Base-by-base conservation (phyloP, 1,140 invertebrate species). In the Diachasmimorpha longicaudata region DNA sequence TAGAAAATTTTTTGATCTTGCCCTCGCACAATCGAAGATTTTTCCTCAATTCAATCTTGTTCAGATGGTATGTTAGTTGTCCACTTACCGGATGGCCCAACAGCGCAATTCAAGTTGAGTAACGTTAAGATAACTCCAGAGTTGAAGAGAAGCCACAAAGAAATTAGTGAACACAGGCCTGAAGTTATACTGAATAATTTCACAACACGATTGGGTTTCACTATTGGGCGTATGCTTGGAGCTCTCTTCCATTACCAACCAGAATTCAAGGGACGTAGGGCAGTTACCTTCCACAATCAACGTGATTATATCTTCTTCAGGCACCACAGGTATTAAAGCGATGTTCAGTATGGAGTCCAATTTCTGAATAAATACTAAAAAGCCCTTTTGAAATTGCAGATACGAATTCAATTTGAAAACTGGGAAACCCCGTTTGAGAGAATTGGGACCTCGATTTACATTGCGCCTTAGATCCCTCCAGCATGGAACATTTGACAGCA, bases 291-390 rank as follows among this genome's bases (percentile, higher is more conserved):
- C 86, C 98, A 99, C 87, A 99, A 99, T 90, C 98, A 99, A 86
- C 91, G 98, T 77, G 98, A 99, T 90, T 99, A 98, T 82, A 98
- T 99, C 82, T 99, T 99, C 88, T 99, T 99, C 83, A 92, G 98
- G 71, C 97, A 99, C 89, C 98, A 99, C 87, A 94, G 97, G 95
- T 97, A 88, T 66, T 4, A 31, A 31, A 31, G 31, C 31, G 6
- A 31, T 31, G 31, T 31, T 6, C 31, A 31, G 31, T 31, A 6
- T 2, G 31, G 31, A 19, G 72, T 63, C 16, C 42, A 23, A 21
- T 37, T 52, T 0, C 16, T 73, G n/a, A 68, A 36, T 42, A 58
- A 39, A 48, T 71, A 25, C n/a, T 44, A 42, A 42, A 42, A 10
- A 10, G 9, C 11, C 2, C 13, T 11, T n/a, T 42, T 42, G 9